Percentiles rank a stretch among this genome's conserved stretches.
phyloP scores from a whole-genome alignment of 2,888 invertebrate genomes.

The Thecophora atra region DNA sequence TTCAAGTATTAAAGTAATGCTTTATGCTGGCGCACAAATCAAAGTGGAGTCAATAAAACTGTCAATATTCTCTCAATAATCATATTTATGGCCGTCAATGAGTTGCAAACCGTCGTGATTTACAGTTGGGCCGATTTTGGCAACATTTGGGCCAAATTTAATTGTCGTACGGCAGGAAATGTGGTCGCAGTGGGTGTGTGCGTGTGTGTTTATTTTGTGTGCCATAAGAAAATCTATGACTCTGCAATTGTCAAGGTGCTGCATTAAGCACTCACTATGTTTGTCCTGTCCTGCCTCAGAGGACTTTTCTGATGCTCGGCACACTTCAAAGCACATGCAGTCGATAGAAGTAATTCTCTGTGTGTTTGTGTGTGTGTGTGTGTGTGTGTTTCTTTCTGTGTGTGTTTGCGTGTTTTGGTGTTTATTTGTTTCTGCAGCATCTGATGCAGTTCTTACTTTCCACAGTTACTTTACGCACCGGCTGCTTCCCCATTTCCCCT shows the following conservation, averaged over 20 bases:
- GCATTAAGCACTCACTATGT: neutral
- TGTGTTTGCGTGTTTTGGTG: too few species aligned
- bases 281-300: neutral
- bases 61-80: constrained; percentile 36
- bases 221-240: constrained; percentile 1
- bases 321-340: too few species aligned
- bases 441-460: too few species aligned
- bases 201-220: neutral
- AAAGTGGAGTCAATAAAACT: constrained; percentile 28
- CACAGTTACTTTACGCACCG: too few species aligned
- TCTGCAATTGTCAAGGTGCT: constrained; percentile 28
- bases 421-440: too few species aligned
- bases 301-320: too few species aligned
- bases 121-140: neutral
- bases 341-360: too few species aligned
- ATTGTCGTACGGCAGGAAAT: neutral
- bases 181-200: too few species aligned
- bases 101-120: constrained; percentile 16
- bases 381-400: too few species aligned
- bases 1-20: too few species aligned
- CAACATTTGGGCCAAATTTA: neutral
- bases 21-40: constrained; percentile 25
- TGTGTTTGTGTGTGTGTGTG: too few species aligned
- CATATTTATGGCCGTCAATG: constrained; percentile 24
- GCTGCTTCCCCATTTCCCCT: too few species aligned